Conservation (phyloP, 1,140 invertebrate genomes). For the Pectinophora gossypiella region DNA sequence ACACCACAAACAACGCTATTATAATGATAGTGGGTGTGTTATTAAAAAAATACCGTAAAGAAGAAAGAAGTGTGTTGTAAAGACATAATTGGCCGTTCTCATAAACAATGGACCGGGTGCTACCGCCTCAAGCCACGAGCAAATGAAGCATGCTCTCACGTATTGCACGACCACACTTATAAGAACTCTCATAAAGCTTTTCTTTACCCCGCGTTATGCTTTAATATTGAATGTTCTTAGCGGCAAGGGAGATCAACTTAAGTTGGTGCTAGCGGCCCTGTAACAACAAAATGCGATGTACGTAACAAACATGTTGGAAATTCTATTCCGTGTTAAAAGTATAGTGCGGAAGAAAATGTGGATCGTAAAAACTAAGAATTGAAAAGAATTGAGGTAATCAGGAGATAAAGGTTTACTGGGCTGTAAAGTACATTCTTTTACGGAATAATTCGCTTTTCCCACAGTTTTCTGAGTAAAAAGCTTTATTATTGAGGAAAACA, state of each 20-base stretch:
- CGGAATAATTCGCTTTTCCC: too few relatives aligned
- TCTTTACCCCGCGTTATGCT: conserved; percentile 6
- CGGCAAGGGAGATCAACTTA: conserved; percentile 13
- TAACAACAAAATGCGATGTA: conserved; percentile 46
- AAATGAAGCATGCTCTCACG: conserved; percentile 63
- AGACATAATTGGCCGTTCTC: conserved; percentile 61
- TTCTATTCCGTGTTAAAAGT: conserved; percentile 41
- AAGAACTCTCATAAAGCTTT: conserved; percentile 21
- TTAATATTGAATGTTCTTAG: too few relatives aligned
- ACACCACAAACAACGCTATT: conserved; percentile 18
- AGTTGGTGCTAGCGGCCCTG: conserved; percentile 20
- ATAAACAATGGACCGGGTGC: conserved; percentile 58
- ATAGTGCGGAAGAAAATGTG: conserved; percentile 11
- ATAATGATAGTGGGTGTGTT: conserved; percentile 18
- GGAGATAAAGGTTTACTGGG: neutral
- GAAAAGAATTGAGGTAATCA: neutral
- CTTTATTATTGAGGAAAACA: too few relatives aligned
- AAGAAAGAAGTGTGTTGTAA: conserved; percentile 52
- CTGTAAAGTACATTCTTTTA: too few relatives aligned
- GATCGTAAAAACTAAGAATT: neutral
- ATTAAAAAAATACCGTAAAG: conserved; percentile 49
- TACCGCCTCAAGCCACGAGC: conserved; percentile 44
- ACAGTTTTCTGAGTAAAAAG: too few relatives aligned
- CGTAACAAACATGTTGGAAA: conserved; percentile 45
- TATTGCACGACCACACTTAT: conserved; percentile 31